Evolutionary conservation across 1,140 invertebrate species (phyloP), one percentile per base, ranked within the genome.

Genomic region (Drosophila nigromelanica): DNA sequence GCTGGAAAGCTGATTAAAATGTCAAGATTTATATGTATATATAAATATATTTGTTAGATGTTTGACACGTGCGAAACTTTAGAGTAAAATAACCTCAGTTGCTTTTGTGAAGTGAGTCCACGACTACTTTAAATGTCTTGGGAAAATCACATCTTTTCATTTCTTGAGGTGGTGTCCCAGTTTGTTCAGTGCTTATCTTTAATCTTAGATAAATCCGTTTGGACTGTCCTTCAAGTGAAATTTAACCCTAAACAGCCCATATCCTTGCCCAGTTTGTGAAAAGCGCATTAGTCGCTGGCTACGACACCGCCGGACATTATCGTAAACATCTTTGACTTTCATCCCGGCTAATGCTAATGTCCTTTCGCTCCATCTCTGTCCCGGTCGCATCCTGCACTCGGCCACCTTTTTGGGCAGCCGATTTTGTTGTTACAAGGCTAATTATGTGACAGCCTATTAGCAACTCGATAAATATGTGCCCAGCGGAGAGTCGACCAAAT

Each of bases 391-490:
- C 33, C 30, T 1, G 30, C 50, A 48, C 8, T 64, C 77, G 47
- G 33, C 48, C 73, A 72, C 78, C 82, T 79, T 86, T 87, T 72
- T 15, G 42, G 73, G 50, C 50, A 55, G 52, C 54, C 63, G 62
- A 79, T 82, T 89, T 76, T 68, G 83, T 82, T 89, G 77, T 86
- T 78, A 59, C 55, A 73, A 73, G 77, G 79, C 83, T 87, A 87
- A 87, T 87, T 87, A 87, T 87, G 83, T 87, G 83, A 87, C 83
- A 87, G 83, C 79, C 83, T 87, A 87, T 87, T 87, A 87, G 83
- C 83, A 87, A 87, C 79, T 87, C 83, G 83, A 89, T 89, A 87
- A 87, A 87, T 87, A 89, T 87, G 83, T 87, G 82, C 82, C 82
- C 78, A 79, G 76, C 75, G 72, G 78, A 73, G 81, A 77, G 69